Evolutionary conservation across 2,888 invertebrate genomes (phyloP).

Genomic region (Dasysyrphus albostriatus): DNA sequence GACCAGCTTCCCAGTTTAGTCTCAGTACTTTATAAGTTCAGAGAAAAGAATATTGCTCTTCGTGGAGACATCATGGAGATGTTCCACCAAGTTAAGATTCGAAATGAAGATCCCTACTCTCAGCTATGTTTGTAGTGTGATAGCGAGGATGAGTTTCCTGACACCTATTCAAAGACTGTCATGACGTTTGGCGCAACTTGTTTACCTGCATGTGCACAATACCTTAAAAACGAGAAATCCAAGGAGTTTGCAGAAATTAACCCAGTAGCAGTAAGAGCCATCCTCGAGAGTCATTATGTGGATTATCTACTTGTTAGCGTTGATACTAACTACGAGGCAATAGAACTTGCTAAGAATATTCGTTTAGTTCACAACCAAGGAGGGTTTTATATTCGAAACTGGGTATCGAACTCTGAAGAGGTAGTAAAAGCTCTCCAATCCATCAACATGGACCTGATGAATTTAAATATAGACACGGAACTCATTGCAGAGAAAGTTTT

Average conservation of each 20-base stretch:
- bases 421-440: slow-evolving; percentile 4
- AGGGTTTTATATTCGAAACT: slow-evolving; percentile 34
- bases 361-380: slow-evolving; percentile 11
- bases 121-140: slow-evolving; percentile 33
- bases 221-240: slow-evolving; percentile 27
- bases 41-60: slow-evolving; percentile 8
- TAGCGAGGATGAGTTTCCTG: not conserved
- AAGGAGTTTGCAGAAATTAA: slow-evolving; percentile 20
- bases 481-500: slow-evolving; percentile 18
- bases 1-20: not conserved
- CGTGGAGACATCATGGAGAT: slow-evolving; percentile 45
- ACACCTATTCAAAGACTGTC: slow-evolving; percentile 28
- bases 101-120: slow-evolving; percentile 29
- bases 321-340: not conserved
- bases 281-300: slow-evolving; percentile 39
- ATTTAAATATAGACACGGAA: slow-evolving; percentile 12
- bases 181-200: slow-evolving; percentile 44
- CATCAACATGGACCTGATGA: not conserved
- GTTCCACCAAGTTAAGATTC: slow-evolving; percentile 30
- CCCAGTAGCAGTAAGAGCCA: slow-evolving; percentile 19
- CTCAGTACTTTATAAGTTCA: slow-evolving; percentile 21
- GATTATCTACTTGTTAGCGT: slow-evolving; percentile 32
- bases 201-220: slow-evolving; percentile 24
- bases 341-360: slow-evolving; percentile 4
- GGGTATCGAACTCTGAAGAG: slow-evolving; percentile 28